Percentiles rank a stretch among this genome's conserved stretches.
phyloP scores from a whole-genome alignment of 2,797 vertebrate species.

The Acanthurus tractus region DNA sequence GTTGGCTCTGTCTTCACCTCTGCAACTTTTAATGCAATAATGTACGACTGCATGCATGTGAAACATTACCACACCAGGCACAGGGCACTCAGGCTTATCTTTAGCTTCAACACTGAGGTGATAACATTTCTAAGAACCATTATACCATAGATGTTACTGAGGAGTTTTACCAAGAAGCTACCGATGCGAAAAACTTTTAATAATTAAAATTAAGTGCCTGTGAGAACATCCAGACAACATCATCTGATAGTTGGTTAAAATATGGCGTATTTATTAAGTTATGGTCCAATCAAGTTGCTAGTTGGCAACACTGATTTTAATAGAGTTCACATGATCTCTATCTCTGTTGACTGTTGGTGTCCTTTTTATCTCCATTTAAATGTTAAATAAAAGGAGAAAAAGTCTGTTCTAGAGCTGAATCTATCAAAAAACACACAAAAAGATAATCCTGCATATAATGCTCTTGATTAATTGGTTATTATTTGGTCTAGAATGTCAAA shows the following conservation, averaged over 20 bases:
- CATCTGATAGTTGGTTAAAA: neutral
- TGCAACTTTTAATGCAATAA: constrained; percentile 21
- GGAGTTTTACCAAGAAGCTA: neutral
- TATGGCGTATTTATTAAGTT: neutral
- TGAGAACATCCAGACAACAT: neutral
- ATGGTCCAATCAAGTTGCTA: neutral
- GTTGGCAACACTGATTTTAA: constrained; percentile 9
- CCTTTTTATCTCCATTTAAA: neutral
- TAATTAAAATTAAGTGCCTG: neutral
- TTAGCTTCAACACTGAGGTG: neutral
- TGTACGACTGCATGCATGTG: neutral
- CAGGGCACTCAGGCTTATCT: neutral
- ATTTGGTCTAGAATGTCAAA: too few species aligned
- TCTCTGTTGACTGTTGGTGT: neutral
- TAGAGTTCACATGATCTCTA: neutral
- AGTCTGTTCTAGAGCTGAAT: too few species aligned
- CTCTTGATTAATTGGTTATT: too few species aligned
- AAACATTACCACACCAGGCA: neutral
- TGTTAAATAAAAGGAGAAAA: too few species aligned
- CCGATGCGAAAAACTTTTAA: neutral
- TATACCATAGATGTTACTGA: neutral
- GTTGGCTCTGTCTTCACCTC: neutral
- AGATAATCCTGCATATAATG: too few species aligned
- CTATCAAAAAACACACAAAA: too few species aligned
- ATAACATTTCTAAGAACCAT: neutral